Conservation (phyloP, 1,140 invertebrate genomes). For the Lethocerus indicus region DNA sequence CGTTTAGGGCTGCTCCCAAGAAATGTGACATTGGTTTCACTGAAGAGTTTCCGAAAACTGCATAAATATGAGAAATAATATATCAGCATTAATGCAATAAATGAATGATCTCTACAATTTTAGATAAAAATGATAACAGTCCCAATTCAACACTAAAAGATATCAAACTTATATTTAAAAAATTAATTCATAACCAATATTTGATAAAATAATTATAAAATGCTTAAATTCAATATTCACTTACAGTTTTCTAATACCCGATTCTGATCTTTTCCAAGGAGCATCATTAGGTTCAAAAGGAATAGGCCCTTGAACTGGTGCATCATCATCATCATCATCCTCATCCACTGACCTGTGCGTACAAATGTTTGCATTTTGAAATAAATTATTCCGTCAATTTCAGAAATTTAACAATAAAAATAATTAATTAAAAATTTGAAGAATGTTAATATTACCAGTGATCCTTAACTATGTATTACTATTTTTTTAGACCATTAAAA, state of each 20-base stretch:
- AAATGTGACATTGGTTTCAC: slow-evolving; percentile 37
- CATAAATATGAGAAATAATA: slow-evolving; percentile 14
- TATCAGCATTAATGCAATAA: not conserved
- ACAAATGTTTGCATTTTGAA: too few relatives aligned
- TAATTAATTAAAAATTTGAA: not conserved
- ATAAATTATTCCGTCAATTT: too few relatives aligned
- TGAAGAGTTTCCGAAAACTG: slow-evolving; percentile 53
- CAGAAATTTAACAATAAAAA: too few relatives aligned
- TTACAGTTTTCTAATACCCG: slow-evolving; percentile 88
- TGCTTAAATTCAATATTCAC: slow-evolving; percentile 23
- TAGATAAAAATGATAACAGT: not conserved
- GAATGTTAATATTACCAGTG: not conserved
- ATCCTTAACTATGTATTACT: not conserved
- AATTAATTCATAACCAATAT: too few relatives aligned
- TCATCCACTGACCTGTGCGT: too few relatives aligned
- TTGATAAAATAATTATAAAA: not conserved
- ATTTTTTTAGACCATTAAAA: not conserved
- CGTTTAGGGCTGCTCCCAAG: slow-evolving; percentile 44
- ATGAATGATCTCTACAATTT: not conserved
- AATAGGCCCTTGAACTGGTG: slow-evolving; percentile 86
- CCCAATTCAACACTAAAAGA: not conserved
- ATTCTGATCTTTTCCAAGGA: slow-evolving; percentile 69
- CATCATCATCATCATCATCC: slow-evolving; percentile 44
- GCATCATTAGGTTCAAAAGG: slow-evolving; percentile 93
- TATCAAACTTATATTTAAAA: not conserved